phyloP scores from a whole-genome alignment of 2,113 vertebrate genomes.

The Cololabis saira region DNA sequence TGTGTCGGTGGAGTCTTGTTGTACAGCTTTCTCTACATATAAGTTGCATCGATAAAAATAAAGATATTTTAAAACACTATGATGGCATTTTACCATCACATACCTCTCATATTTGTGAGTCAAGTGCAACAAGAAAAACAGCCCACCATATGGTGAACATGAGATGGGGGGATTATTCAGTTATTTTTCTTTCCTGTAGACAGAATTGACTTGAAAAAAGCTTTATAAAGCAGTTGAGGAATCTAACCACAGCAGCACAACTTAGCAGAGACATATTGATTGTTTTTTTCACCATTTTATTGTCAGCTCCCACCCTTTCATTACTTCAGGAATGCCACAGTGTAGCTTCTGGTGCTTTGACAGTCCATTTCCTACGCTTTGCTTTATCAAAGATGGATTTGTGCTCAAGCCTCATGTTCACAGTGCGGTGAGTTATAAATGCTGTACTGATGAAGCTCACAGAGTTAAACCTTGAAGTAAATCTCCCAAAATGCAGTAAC shows the following conservation, averaged over 20 bases:
- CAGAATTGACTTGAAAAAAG: conserved; percentile 9
- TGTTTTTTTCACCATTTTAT: not conserved
- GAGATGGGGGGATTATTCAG: conserved; percentile 1
- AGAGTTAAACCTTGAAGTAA: conserved; percentile 28
- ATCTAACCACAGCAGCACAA: conserved; percentile 16
- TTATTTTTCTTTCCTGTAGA: not conserved
- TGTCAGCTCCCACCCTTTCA: not conserved
- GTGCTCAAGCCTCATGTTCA: conserved; percentile 1
- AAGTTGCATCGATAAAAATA: too few species aligned
- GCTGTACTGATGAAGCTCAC: conserved; percentile 14
- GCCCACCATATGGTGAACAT: conserved; percentile 4
- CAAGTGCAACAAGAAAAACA: not conserved
- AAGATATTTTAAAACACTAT: too few species aligned
- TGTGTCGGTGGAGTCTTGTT: too few species aligned
- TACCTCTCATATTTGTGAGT: too few species aligned
- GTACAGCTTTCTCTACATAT: too few species aligned
- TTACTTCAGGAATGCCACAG: conserved; percentile 1
- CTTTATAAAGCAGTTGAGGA: not conserved
- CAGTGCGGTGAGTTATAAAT: not conserved
- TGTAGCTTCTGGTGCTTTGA: conserved; percentile 18
- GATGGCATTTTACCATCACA: too few species aligned
- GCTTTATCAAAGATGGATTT: conserved; percentile 9
- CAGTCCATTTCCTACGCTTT: conserved; percentile 11
- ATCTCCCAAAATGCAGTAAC: conserved; percentile 36
- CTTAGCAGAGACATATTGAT: conserved; percentile 9